Base-by-base conservation (phyloP, 2,888 invertebrate species). In the Cyrtodaria siliqua region DNA sequence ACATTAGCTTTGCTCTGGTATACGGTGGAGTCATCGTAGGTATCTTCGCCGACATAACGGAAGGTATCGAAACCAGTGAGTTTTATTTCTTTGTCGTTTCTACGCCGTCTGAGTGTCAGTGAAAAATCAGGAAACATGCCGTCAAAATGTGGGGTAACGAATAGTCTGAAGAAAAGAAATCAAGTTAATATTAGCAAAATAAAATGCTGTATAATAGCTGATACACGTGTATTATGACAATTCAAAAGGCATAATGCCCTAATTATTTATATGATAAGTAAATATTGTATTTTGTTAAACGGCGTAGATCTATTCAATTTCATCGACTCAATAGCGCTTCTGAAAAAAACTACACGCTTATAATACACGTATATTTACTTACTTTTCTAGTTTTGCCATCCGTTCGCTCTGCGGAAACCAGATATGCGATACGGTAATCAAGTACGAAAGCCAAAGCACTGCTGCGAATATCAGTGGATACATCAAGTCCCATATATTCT, bases 371-470 rank as follows among this genome's bases (percentile, higher is more conserved):
- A n/a, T n/a, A 14, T 20, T 52, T 9, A 75, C 87, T 86, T 83
- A 93, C 93, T 98, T 98, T 93, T 99, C 99, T 0, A 99, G 98
- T 44, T 98, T 96, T 0, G 99, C 99, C 89, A 99, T 95, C 94
- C 99, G 96, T 93, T 99, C 99, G 89, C 98, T 97, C 94, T 98
- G 98, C 2, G 99, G 99, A 2, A 97, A 97, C 99, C 99, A 99
- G 82, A 99, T 97, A 90, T 99, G 99, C 72, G 98, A 94, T 0
- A 98, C 97, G 64, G 99, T 97, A 98, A 99, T 99, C 0, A 98
- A 97, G 93, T 99, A 99, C 0, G 98, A 98, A 2, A 98, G 92
- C 63, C 98, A 93, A 97, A 99, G 98, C 12, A 88, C 82, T 9
- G 79, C 83, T 9, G 87, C 87, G 47, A 85, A 85, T 6, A 85